phyloP scores from a whole-genome alignment of 2,888 invertebrate species.

The Ochropleura plecta region DNA sequence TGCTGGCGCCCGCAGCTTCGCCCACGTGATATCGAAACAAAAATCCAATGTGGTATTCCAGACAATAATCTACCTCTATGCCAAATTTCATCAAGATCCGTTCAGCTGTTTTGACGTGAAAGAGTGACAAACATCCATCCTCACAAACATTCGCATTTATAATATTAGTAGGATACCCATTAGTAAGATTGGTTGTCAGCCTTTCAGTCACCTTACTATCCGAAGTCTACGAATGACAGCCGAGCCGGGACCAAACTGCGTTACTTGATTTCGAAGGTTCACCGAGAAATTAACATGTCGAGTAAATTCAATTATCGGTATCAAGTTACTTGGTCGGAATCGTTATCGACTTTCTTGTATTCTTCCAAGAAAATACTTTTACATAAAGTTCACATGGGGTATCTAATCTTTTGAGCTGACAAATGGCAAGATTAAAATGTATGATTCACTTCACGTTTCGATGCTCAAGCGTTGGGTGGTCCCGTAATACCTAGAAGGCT shows the following conservation, averaged over 20 bases:
- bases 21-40: too few species aligned
- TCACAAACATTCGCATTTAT: too few species aligned
- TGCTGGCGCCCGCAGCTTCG: too few species aligned
- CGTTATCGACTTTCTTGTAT: slow-evolving; percentile 2
- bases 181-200: not conserved
- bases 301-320: slow-evolving; percentile 15
- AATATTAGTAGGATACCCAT: not conserved
- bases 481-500: slow-evolving; percentile 3
- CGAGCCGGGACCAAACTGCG: not conserved
- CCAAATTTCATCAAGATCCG: too few species aligned
- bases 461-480: slow-evolving; percentile 1
- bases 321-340: not conserved
- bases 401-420: not conserved
- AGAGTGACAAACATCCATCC: too few species aligned
- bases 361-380: not conserved
- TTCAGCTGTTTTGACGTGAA: too few species aligned
- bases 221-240: not conserved
- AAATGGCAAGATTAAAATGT: slow-evolving; percentile 4
- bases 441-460: slow-evolving; percentile 30
- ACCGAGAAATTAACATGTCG: not conserved
- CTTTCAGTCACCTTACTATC: not conserved
- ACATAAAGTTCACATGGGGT: not conserved
- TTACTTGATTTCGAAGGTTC: not conserved
- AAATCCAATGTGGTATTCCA: too few species aligned
- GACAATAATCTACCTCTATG: too few species aligned